Base-by-base conservation (phyloP, 1,140 invertebrate species). In the Solenopsis fugax region DNA sequence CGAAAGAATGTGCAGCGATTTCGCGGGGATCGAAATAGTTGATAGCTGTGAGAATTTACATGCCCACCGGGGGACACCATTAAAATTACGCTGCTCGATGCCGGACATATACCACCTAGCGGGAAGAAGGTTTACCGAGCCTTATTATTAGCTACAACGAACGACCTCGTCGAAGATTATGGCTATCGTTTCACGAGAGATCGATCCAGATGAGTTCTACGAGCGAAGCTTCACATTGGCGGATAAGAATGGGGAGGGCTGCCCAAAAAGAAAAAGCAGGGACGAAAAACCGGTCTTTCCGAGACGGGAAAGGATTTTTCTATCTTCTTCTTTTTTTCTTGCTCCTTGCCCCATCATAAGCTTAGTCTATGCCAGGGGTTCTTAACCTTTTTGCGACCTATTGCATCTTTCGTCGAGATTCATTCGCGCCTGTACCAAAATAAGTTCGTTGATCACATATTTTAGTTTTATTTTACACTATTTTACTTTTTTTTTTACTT, bases 241-340 rank as follows among this genome's bases (percentile, higher is more conserved):
- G 88, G 69, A 12, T 56, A 48, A 69, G 71, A 84, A 72, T 56
- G 76, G 67, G 76, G 87, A 76, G 77, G 72, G 71, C 65, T 73
- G 72, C 69, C 52, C 60, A 85, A 78, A 90, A 86, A 56, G 62
- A 60, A 90, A 54, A 90, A 75, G 76, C 78, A 64, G 71, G 78
- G 64, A 85, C 56, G 86, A 81, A 86, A 88, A 91, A 91, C 90
- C 90, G 90, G 90, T 91, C 87, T 78, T 86, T 67, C 29, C 75
- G 82, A 77, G 88, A 88, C 69, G 60, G 54, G 50, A 71, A 62
- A 21, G 34, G 84, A 84, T 81, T 89, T 67, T 89, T 90, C 88
- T 87, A 60, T 77, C 72, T 72, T 69, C 41, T 69, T 65, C 12
- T 69, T 80, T 64, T 64, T 60, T 67, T 45, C 62, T 65, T 50